phyloP scores from a whole-genome alignment of 2,113 vertebrate genomes.

The Procavia capensis region DNA sequence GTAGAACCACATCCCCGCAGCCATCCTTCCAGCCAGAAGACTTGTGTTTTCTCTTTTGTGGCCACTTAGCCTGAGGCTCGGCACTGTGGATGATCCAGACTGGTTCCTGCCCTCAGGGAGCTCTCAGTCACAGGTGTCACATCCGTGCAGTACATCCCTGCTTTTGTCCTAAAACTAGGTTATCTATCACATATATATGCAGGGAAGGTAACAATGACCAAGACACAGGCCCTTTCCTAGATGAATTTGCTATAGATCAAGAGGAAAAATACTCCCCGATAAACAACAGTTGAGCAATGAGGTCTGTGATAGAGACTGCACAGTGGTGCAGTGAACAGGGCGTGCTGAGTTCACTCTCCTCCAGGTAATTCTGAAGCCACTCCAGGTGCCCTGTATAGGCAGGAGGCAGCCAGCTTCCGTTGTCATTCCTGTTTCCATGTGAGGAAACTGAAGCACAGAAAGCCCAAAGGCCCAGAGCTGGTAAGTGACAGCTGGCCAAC shows the following conservation, averaged over 20 bases:
- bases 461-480: neutral
- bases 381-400: accelerated
- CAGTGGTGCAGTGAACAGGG: neutral
- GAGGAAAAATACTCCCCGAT: neutral
- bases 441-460: neutral
- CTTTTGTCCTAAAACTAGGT: neutral
- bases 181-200: no score
- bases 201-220: neutral
- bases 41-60: accelerated
- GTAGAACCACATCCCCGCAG: accelerated
- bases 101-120: neutral
- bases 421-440: neutral
- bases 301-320: neutral
- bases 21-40: neutral
- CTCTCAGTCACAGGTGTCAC: neutral
- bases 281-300: neutral
- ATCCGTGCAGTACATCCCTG: neutral
- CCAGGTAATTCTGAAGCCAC: neutral
- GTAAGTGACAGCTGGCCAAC: neutral
- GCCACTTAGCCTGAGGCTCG: neutral
- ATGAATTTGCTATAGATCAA: neutral
- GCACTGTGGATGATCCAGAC: neutral
- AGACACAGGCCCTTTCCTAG: neutral
- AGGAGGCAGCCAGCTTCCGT: neutral
- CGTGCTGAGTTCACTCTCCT: no score